Conservation (phyloP, 2,797 vertebrate genomes). For the Centroberyx gerrardi region DNA sequence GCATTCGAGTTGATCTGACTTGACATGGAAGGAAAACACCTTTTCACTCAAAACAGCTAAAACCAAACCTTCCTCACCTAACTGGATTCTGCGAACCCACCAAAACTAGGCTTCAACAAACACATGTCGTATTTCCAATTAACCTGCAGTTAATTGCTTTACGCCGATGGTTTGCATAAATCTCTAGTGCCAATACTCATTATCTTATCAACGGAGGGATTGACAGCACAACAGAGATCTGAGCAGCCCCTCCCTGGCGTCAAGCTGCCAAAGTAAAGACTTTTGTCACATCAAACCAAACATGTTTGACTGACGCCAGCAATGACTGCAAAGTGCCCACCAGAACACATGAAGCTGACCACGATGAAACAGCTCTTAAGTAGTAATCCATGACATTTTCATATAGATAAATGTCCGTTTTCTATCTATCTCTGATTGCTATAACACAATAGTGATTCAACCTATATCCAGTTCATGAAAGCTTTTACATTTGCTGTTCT, state of each 20-base stretch:
- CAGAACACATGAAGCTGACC: background rate
- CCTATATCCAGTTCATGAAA: no score
- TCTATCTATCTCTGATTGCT: background rate
- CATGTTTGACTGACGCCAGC: constrained; percentile 18
- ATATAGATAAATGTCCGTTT: background rate
- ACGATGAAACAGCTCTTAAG: background rate
- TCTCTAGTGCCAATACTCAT: constrained; percentile 60
- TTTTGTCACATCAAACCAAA: background rate
- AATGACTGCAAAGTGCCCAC: background rate
- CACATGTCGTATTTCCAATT: constrained; percentile 58
- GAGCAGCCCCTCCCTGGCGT: constrained; percentile 2
- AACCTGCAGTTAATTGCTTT: constrained; percentile 71
- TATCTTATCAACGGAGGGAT: constrained; percentile 55
- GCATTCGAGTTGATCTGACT: background rate
- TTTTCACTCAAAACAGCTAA: constrained; percentile 1
- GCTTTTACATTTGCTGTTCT: no score
- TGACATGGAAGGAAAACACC: constrained; percentile 10
- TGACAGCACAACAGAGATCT: constrained; percentile 16
- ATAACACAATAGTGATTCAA: no score
- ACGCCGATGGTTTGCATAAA: constrained; percentile 57
- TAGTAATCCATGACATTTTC: no score
- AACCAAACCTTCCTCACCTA: constrained; percentile 17
- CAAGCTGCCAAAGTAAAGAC: background rate
- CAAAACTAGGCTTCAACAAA: constrained; percentile 49
- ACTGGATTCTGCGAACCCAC: constrained; percentile 2